Conservation (phyloP, 2,888 invertebrate genomes). For the Caenorhabditis virilis region DNA sequence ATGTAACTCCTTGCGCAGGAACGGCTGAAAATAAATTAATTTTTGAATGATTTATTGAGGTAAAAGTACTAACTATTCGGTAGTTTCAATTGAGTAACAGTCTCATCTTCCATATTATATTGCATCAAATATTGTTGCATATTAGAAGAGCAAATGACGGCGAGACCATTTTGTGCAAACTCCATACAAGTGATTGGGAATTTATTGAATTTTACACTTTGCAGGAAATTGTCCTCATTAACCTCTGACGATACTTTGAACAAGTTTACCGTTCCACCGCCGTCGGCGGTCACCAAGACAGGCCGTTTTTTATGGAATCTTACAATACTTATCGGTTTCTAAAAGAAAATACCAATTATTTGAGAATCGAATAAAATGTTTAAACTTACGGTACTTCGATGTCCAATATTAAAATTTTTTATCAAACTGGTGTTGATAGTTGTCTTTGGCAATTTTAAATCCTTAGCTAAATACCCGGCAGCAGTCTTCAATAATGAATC, state of each 20-base stretch:
- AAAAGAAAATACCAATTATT: background rate
- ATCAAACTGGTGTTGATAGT: slow-evolving; percentile 24
- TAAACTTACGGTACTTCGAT: slow-evolving; percentile 12
- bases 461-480: slow-evolving; percentile 28
- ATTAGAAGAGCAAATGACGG: slow-evolving; percentile 39
- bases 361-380: background rate
- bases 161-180: slow-evolving; percentile 26
- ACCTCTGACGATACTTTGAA: slow-evolving; percentile 37
- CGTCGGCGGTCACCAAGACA: slow-evolving; percentile 33
- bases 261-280: slow-evolving; percentile 35
- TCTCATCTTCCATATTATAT: slow-evolving; percentile 41
- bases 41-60: background rate
- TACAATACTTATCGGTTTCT: slow-evolving; percentile 29
- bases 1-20: slow-evolving; percentile 29
- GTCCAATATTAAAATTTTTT: slow-evolving; percentile 35
- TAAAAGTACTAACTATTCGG: slow-evolving; percentile 22
- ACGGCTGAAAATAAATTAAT: slow-evolving; percentile 28
- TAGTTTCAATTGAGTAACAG: slow-evolving; percentile 25
- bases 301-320: slow-evolving; percentile 43
- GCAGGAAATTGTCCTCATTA: slow-evolving; percentile 42
- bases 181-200: slow-evolving; percentile 48
- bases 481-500: slow-evolving; percentile 32
- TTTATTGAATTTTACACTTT: slow-evolving; percentile 28
- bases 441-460: slow-evolving; percentile 28
- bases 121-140: slow-evolving; percentile 41